A percentile compares a stretch with the other conserved stretches of the same genome.
Evolutionary conservation across 2,113 vertebrate genomes (phyloP).

Genomic region (Ovis aries): DNA sequence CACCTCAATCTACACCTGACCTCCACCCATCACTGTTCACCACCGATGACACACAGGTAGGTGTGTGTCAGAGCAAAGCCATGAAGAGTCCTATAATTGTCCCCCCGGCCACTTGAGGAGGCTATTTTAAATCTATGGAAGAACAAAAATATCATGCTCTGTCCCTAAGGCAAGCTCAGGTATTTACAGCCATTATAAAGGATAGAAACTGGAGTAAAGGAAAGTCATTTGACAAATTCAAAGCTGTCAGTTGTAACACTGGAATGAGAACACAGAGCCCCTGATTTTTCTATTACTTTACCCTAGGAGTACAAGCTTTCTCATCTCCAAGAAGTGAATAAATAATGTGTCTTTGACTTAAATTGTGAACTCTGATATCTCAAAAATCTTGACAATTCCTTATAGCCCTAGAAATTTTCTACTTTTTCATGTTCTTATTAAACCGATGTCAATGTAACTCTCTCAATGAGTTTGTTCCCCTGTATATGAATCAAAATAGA

Average conservation of each 20-base stretch:
- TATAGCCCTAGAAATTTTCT: not conserved
- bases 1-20: rapidly evolving
- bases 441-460: not conserved
- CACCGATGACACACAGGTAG: not conserved
- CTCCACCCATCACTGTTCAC: not conserved
- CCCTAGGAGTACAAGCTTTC: not conserved
- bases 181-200: not conserved
- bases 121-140: not conserved
- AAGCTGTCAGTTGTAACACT: not conserved
- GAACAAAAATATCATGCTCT: not conserved
- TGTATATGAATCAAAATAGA: slow-evolving; percentile 20
- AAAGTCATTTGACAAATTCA: not conserved
- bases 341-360: not conserved
- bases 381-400: not conserved
- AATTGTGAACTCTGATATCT: not conserved
- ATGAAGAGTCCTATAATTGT: not conserved
- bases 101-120: not conserved
- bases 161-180: not conserved
- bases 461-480: not conserved
- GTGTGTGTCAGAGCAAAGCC: not conserved
- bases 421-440: not conserved
- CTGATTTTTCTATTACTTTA: not conserved
- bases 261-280: not conserved
- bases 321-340: not conserved
- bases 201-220: not conserved